These are phyloP conservation scores for Tauraco erythrolophus DNA, from an alignment of 2,113 vertebrate genomes.

Conservation along the genomic window DNA sequence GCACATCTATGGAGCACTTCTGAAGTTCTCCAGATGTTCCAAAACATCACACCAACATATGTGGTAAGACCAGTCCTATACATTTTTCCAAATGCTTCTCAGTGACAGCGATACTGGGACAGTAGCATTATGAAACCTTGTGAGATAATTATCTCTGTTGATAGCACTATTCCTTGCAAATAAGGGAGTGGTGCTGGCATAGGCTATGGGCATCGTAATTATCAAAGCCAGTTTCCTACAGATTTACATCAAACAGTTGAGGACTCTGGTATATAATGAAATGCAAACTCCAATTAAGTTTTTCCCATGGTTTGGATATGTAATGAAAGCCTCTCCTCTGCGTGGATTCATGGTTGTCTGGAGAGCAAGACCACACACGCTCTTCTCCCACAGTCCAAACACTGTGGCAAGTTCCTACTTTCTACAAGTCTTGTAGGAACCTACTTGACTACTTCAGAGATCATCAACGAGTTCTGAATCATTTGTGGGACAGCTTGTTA, in stretches of 20 bases:
- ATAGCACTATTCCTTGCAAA: constrained; percentile 57
- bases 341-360: not conserved
- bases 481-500: not conserved
- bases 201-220: not conserved
- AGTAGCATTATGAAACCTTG: not conserved
- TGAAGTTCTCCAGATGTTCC: not conserved
- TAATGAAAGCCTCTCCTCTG: not conserved
- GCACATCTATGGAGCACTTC: not conserved
- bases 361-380: constrained; percentile 38
- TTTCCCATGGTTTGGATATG: constrained; percentile 29
- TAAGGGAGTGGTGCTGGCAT: constrained; percentile 60
- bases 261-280: constrained; percentile 12
- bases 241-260: constrained; percentile 54
- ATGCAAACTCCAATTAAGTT: constrained; percentile 17
- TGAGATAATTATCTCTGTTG: not conserved
- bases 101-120: not conserved
- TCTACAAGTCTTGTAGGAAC: not conserved
- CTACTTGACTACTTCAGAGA: not conserved
- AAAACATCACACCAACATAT: not conserved
- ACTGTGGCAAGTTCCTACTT: not conserved
- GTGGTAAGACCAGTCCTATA: not conserved
- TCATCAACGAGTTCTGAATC: not conserved
- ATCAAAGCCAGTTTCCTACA: constrained; percentile 50
- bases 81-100: not conserved
- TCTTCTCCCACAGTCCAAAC: not conserved